A percentile compares a stretch with the other conserved stretches of the same genome.
Conservation (phyloP, 2,888 invertebrate species). For the Steinernema carpocapsae region DNA sequence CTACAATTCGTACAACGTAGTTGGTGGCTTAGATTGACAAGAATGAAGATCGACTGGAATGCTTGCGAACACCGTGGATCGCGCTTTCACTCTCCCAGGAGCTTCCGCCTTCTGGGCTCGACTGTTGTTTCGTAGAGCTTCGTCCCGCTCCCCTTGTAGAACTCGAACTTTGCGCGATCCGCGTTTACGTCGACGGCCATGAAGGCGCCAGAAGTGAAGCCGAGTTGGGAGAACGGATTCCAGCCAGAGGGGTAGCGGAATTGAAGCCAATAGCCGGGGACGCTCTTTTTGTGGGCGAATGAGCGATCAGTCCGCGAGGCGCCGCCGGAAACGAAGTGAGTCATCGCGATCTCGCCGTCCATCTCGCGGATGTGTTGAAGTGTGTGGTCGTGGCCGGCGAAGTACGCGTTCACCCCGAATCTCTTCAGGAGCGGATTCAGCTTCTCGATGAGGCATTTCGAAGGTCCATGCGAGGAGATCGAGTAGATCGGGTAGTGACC, state of each 20-base stretch:
- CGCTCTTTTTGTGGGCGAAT: conserved; percentile 62
- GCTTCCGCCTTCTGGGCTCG: conserved; percentile 37
- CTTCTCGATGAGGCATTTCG: conserved; percentile 70
- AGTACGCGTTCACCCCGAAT: conserved; percentile 71
- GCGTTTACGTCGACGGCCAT: conserved; percentile 64
- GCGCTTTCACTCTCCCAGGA: too few species aligned
- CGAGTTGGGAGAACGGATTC: conserved; percentile 63
- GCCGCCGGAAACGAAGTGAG: conserved; percentile 71
- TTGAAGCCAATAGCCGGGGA: conserved; percentile 65
- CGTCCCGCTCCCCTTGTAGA: conserved; percentile 43
- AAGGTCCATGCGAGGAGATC: conserved; percentile 72
- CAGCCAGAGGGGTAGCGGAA: conserved; percentile 69
- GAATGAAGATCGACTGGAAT: too few species aligned
- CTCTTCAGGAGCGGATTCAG: conserved; percentile 71
- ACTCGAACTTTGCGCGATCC: conserved; percentile 37
- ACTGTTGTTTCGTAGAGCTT: conserved; percentile 40
- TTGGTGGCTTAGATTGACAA: too few species aligned
- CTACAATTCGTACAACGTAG: neutral
- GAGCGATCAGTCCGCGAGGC: conserved; percentile 70
- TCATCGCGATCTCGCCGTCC: conserved; percentile 58
- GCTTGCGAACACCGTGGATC: too few species aligned
- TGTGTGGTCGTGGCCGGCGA: conserved; percentile 73
- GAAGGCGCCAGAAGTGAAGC: conserved; percentile 69
- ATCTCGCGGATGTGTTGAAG: conserved; percentile 64
- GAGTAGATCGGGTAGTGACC: conserved; percentile 72